These are phyloP conservation scores for Ophonus ardosiacus DNA, from an alignment of 2,888 invertebrate species.

Conservation along the genomic window DNA sequence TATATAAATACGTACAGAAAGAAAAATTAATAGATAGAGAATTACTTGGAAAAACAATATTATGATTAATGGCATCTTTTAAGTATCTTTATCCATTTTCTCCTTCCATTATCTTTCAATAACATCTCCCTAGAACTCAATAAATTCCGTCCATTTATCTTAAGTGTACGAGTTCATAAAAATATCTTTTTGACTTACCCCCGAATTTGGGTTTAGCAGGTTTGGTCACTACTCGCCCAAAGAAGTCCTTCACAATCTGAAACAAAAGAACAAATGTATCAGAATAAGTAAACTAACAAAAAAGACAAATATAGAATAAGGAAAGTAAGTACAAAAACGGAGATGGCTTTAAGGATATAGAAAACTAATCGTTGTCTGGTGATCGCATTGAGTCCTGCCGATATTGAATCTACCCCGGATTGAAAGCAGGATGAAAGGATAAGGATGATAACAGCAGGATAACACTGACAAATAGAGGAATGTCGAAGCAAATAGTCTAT, in stretches of 20 bases:
- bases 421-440: too few species aligned
- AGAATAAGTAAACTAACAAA: constrained; percentile 52
- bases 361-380: background rate
- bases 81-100: background rate
- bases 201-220: constrained; percentile 63
- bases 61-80: too few species aligned
- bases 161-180: background rate
- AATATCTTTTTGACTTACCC: constrained; percentile 66
- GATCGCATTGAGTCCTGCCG: too few species aligned
- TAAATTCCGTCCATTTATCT: background rate
- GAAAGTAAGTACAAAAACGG: background rate
- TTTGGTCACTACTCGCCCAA: constrained; percentile 71
- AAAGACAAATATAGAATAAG: background rate
- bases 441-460: too few species aligned
- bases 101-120: background rate
- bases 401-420: too few species aligned
- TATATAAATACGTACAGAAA: too few species aligned
- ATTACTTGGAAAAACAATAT: background rate
- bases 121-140: background rate
- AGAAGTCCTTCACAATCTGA: constrained; percentile 74
- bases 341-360: background rate
- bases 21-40: background rate
- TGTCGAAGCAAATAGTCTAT: too few species aligned
- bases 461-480: too few species aligned
- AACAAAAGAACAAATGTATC: constrained; percentile 68